phyloP scores from a whole-genome alignment of 2,113 vertebrate genomes.

The Marmota flaviventris region DNA sequence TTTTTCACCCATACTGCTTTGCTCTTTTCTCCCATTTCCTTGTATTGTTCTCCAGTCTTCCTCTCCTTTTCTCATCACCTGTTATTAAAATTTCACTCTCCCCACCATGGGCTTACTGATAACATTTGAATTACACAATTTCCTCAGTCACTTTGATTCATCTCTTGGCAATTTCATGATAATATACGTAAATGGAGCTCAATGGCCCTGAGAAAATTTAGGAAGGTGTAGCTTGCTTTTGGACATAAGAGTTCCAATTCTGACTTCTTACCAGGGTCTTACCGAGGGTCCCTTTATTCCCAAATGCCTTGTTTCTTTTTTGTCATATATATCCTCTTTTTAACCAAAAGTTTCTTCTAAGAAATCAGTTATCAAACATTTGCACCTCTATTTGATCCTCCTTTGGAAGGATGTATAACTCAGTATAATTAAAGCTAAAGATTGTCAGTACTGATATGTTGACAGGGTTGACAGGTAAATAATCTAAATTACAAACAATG shows the following conservation, averaged over 20 bases:
- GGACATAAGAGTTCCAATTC: neutral
- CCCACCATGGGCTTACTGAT: neutral
- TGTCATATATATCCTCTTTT: neutral
- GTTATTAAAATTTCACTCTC: neutral
- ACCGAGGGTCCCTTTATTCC: neutral
- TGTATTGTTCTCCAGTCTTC: neutral
- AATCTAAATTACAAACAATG: neutral
- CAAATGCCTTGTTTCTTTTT: neutral
- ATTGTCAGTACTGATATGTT: neutral
- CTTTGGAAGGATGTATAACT: neutral
- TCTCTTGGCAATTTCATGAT: neutral
- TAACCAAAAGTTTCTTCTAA: neutral
- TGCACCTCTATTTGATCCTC: neutral
- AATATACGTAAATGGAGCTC: neutral
- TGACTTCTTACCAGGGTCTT: neutral
- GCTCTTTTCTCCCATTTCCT: neutral
- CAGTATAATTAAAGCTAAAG: neutral
- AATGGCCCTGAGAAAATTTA: neutral
- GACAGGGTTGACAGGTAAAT: neutral
- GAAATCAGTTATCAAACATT: neutral
- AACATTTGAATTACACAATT: neutral
- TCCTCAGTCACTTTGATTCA: neutral
- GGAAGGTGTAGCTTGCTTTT: neutral
- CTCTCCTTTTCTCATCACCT: neutral
- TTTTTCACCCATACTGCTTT: neutral